phyloP scores from a whole-genome alignment of 2,888 invertebrate species.

The Mellilla xanthometata region DNA sequence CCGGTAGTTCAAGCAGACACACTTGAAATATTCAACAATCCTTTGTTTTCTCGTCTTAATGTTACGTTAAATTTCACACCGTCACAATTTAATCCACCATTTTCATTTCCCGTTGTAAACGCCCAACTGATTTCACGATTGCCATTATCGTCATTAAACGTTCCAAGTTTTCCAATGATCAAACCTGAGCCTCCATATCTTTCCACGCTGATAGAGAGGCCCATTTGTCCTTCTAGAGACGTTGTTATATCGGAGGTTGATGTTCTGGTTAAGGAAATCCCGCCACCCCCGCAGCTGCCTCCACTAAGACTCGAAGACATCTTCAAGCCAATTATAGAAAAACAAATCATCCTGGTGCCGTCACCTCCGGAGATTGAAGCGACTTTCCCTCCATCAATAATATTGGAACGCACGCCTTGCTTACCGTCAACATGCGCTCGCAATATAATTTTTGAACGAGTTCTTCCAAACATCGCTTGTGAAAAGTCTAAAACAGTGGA shows the following conservation, averaged over 20 bases:
- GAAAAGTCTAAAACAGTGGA: constrained; percentile 30
- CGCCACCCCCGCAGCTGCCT: constrained; percentile 29
- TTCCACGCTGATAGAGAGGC: constrained; percentile 5
- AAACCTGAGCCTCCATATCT: neutral
- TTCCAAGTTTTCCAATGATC: constrained; percentile 14
- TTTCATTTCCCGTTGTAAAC: constrained; percentile 2
- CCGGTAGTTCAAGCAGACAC: neutral
- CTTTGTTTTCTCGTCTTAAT: neutral
- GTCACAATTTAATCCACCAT: neutral
- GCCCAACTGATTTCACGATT: constrained; percentile 7
- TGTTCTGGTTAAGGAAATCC: constrained; percentile 17
- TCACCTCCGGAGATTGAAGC: constrained; percentile 29
- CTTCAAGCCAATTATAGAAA: constrained; percentile 17
- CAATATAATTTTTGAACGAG: constrained; percentile 41
- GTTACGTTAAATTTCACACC: constrained; percentile 1
- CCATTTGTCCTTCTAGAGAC: constrained; percentile 6
- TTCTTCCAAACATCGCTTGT: constrained; percentile 38
- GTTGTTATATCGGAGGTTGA: constrained; percentile 17
- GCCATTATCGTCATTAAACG: constrained; percentile 6
- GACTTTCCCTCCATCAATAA: constrained; percentile 22
- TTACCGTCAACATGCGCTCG: constrained; percentile 34
- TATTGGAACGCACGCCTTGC: constrained; percentile 14
- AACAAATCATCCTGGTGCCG: constrained; percentile 27
- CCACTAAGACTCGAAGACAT: constrained; percentile 22
- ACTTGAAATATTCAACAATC: neutral